These are phyloP conservation scores for Pica pica DNA, from an alignment of 2,113 vertebrate species.

Conservation along the genomic window DNA sequence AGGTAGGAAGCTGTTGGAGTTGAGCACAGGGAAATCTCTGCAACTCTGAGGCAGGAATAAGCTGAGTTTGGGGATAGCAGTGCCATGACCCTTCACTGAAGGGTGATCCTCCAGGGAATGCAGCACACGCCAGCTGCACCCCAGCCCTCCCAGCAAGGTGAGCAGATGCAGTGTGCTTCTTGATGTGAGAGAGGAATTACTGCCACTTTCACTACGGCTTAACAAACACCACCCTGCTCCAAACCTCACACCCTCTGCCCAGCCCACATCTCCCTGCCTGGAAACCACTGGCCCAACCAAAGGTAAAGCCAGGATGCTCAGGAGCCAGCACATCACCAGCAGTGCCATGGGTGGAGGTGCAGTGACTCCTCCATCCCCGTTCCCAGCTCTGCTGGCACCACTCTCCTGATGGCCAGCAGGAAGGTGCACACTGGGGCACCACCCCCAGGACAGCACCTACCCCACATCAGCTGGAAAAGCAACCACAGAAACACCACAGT, in stretches of 20 bases:
- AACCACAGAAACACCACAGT: background rate
- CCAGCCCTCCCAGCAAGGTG: background rate
- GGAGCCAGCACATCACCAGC: background rate
- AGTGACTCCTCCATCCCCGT: background rate
- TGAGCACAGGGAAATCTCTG: background rate
- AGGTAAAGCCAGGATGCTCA: background rate
- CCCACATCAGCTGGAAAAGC: background rate
- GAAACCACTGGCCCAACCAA: background rate
- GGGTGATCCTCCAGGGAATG: background rate
- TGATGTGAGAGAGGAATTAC: background rate
- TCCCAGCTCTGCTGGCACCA: background rate
- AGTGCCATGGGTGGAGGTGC: fast-evolving
- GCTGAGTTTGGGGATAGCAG: background rate
- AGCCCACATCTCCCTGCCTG: background rate
- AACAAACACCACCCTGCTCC: background rate
- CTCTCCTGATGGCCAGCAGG: fast-evolving
- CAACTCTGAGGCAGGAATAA: fast-evolving
- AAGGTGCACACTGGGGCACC: background rate
- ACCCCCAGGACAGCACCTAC: background rate
- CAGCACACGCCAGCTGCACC: background rate
- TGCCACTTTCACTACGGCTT: background rate
- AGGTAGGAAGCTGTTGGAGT: background rate
- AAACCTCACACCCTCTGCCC: background rate
- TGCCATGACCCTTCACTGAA: fast-evolving
- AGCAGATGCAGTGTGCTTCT: background rate